These are phyloP conservation scores for Danaus melanippus DNA, from an alignment of 1,140 invertebrate genomes.

Conservation along the genomic window DNA sequence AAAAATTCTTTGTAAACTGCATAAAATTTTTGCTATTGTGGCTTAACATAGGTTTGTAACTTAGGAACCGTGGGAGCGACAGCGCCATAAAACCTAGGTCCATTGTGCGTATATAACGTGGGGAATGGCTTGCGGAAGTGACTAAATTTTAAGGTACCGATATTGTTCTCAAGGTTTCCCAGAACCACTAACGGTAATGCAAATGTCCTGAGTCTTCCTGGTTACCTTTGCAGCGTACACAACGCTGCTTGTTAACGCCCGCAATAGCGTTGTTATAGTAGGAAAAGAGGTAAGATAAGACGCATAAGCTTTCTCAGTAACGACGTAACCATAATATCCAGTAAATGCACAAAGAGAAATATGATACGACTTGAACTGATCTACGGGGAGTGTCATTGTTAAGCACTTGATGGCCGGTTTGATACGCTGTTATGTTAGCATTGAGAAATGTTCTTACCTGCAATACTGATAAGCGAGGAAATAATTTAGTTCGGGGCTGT, in stretches of 20 bases:
- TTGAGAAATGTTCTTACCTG: conserved; percentile 53
- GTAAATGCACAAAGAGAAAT: conserved; percentile 34
- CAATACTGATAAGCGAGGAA: conserved; percentile 91
- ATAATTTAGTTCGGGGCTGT: conserved; percentile 89
- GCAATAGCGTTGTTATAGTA: conserved; percentile 33
- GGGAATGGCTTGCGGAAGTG: conserved; percentile 40
- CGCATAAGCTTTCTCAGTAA: conserved; percentile 57
- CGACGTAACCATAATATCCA: conserved; percentile 50
- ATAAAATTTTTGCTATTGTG: conserved; percentile 3
- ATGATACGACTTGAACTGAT: conserved; percentile 34
- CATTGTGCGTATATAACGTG: conserved; percentile 28
- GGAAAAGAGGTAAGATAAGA: conserved; percentile 41
- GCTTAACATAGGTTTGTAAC: conserved; percentile 10
- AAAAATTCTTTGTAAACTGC: conserved; percentile 9
- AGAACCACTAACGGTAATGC: conserved; percentile 57
- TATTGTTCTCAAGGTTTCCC: conserved; percentile 53
- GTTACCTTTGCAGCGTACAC: conserved; percentile 33
- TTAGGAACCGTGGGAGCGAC: conserved; percentile 25
- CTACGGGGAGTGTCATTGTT: conserved; percentile 28
- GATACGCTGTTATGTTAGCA: conserved; percentile 16
- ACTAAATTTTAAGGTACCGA: conserved; percentile 25
- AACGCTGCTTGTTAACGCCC: conserved; percentile 49
- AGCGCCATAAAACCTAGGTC: conserved; percentile 22
- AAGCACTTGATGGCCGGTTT: conserved; percentile 23
- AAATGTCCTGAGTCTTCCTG: conserved; percentile 59